Evolutionary conservation across 2,113 vertebrate genomes (phyloP).

Genomic region (Sula dactylatra): DNA sequence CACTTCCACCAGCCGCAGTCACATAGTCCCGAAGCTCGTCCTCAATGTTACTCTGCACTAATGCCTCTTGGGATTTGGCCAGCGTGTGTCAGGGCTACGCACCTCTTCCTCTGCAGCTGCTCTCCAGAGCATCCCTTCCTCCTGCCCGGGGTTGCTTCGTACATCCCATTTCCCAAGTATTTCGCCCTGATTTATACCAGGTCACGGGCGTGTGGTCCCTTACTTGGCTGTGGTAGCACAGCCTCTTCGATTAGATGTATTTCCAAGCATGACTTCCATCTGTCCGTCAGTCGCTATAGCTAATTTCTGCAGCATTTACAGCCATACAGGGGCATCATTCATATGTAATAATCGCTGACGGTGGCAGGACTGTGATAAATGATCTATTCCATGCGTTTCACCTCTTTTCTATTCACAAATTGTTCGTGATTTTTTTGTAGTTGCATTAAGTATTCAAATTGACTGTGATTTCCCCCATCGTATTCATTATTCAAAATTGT

Average conservation of each 20-base stretch:
- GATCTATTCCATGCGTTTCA: neutral
- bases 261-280: conserved; percentile 57
- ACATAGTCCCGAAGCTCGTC: neutral
- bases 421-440: neutral
- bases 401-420: neutral
- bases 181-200: neutral
- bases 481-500: conserved; percentile 55
- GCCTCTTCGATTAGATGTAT: conserved; percentile 27
- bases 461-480: neutral
- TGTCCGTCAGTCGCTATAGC: neutral
- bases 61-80: neutral
- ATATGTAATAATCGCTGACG: neutral
- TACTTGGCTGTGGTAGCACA: neutral
- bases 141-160: neutral
- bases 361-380: neutral
- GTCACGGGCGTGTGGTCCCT: neutral
- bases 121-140: neutral
- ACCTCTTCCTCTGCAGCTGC: conserved; percentile 29
- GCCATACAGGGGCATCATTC: neutral
- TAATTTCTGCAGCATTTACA: neutral
- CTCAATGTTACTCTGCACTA: neutral
- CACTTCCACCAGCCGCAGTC: neutral
- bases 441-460: conserved; percentile 31
- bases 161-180: neutral
- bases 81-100: neutral